A percentile compares a stretch with the other conserved stretches of the same genome.
phyloP scores from a whole-genome alignment of 1,140 invertebrate species.

The Globodera ellingtonae region DNA sequence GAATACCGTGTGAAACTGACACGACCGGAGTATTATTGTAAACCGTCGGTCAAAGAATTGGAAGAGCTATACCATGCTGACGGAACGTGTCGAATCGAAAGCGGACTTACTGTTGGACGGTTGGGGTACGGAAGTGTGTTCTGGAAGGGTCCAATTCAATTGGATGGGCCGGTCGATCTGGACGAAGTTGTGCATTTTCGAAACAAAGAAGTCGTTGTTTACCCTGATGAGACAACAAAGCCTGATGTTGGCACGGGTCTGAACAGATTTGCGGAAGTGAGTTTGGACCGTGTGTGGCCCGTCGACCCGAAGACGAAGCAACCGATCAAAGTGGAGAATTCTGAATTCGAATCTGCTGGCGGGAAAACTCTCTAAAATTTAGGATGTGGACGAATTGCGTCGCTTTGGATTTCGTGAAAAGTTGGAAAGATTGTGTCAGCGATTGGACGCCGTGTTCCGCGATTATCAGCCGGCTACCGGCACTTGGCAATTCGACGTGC shows the following conservation, averaged over 20 bases:
- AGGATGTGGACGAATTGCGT: slow-evolving; percentile 75
- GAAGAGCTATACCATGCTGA: slow-evolving; percentile 66
- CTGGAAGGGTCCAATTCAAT: slow-evolving; percentile 71
- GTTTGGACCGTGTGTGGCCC: slow-evolving; percentile 91
- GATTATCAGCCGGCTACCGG: slow-evolving; percentile 93
- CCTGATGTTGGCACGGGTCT: slow-evolving; percentile 81
- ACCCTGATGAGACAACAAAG: slow-evolving; percentile 74
- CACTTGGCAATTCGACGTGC: slow-evolving; percentile 84
- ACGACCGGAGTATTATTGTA: slow-evolving; percentile 56
- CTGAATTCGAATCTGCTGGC: not conserved
- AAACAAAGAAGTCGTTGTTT: slow-evolving; percentile 73
- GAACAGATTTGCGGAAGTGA: slow-evolving; percentile 86
- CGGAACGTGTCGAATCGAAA: slow-evolving; percentile 24
- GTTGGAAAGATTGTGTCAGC: slow-evolving; percentile 79
- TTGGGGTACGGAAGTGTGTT: slow-evolving; percentile 76
- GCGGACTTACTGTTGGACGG: slow-evolving; percentile 32
- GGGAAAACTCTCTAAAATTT: slow-evolving; percentile 36
- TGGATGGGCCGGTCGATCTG: slow-evolving; percentile 47
- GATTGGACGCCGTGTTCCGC: slow-evolving; percentile 84
- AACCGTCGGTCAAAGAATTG: slow-evolving; percentile 79
- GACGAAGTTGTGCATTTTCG: slow-evolving; percentile 70
- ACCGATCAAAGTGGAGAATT: slow-evolving; percentile 74
- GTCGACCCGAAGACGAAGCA: slow-evolving; percentile 80
- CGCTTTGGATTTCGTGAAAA: slow-evolving; percentile 85
- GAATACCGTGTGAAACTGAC: slow-evolving; percentile 25